Base-by-base conservation (phyloP, 2,888 invertebrate genomes). In the Caenorhabditis imperialis region DNA sequence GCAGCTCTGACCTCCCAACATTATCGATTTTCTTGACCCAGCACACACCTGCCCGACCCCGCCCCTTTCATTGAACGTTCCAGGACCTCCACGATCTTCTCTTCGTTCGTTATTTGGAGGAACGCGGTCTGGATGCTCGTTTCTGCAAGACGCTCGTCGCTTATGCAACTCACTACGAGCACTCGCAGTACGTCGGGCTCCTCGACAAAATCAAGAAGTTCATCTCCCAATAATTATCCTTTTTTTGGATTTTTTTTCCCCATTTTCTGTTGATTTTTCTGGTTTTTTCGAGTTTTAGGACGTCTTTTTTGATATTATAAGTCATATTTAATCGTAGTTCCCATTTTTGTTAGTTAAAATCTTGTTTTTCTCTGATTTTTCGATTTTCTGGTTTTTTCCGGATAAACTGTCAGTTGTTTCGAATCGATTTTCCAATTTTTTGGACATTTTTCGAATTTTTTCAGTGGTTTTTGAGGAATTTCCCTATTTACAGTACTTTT, bases 101-200 rank as follows among this genome's bases (percentile, higher is more conserved):
- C 50, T 90, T 99, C 80, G 93, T 98, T 93, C 96, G 96, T 88
- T 91, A 95, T 81, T 91, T 99, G 67, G 97, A 97, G 89, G 98
- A 98, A 89, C 94, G 98, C 84, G 98, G 98, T 35, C 91, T 99
- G 74, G 93, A 93, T 87, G 95, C 95, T 86, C 94, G 95, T 77
- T 97, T 99, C 89, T 94, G 92, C 0, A 93, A 94, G 84, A 94
- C 95, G 88, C 88, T 99, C 20, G 92, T 94, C 0, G 93, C 94
- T 75, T 92, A 94, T 88, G 94, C 94, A 88, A 97, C 98, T 3
- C 92, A 92, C 1, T 96, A 96, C 88, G 98, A 99, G 89, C 97
- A 98, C 89, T 91, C 92, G 1, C 92, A 93, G 1, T 99, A 98
- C 89, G 93, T 99, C 88, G 92, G 92, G 67, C 91, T 99, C 30